These are phyloP conservation scores for Polymixis flavicincta DNA, from an alignment of 2,888 invertebrate species.

Conservation along the genomic window DNA sequence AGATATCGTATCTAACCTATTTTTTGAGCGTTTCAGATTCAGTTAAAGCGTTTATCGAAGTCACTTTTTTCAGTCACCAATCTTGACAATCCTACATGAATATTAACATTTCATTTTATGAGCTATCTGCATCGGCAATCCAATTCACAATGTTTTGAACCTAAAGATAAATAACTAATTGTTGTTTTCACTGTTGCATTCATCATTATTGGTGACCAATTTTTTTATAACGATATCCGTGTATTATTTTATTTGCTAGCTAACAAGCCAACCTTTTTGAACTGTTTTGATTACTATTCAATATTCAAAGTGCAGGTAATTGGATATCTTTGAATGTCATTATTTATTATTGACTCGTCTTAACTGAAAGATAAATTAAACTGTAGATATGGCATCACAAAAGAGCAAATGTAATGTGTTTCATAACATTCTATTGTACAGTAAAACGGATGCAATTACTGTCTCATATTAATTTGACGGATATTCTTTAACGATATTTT, in stretches of 20 bases:
- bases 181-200: slow-evolving; percentile 12
- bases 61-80: background rate
- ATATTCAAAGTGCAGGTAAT: slow-evolving; percentile 8
- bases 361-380: slow-evolving; percentile 1
- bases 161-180: background rate
- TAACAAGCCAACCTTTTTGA: slow-evolving; percentile 11
- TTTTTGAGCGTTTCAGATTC: background rate
- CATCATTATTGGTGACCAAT: slow-evolving; percentile 1
- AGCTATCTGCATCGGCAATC: background rate
- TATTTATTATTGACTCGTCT: background rate
- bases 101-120: background rate
- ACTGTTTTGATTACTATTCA: slow-evolving; percentile 10
- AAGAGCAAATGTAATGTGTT: slow-evolving; percentile 15
- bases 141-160: background rate
- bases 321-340: background rate
- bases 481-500: background rate
- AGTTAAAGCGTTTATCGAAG: background rate
- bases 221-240: background rate
- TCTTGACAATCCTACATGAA: background rate
- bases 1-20: background rate
- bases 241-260: background rate
- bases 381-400: slow-evolving; percentile 10
- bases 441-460: slow-evolving; percentile 32
- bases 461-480: background rate
- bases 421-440: background rate